phyloP scores from a whole-genome alignment of 2,797 vertebrate genomes.

The Gymnothorax javanicus region DNA sequence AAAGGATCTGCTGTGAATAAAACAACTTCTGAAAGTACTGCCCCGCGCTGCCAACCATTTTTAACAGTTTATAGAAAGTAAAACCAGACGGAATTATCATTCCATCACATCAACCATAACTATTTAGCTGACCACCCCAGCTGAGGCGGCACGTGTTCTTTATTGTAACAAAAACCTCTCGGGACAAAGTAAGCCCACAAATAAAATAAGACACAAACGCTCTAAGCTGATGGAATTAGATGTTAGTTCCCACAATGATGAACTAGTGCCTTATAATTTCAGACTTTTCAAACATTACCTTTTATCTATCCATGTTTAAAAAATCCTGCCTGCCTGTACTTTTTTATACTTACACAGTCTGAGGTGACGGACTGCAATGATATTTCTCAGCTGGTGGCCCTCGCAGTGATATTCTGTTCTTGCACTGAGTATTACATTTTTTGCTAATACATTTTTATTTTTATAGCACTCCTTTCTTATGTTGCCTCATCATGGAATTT shows the following conservation, averaged over 20 bases:
- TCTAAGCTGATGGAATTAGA: constrained; percentile 3
- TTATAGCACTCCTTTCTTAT: background rate
- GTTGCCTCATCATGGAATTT: background rate
- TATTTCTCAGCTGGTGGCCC: background rate
- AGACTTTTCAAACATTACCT: background rate
- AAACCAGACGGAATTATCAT: constrained; percentile 7
- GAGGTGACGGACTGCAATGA: background rate
- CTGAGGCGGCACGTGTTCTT: background rate
- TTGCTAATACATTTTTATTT: background rate
- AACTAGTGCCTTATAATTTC: background rate
- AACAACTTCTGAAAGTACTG: background rate
- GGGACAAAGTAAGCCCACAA: background rate
- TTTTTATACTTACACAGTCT: background rate
- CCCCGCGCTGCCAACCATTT: background rate
- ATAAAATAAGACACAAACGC: background rate
- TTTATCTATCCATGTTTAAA: background rate
- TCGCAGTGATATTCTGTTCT: background rate
- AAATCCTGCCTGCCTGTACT: background rate
- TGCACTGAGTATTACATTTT: background rate
- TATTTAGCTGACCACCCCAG: background rate
- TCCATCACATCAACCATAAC: background rate
- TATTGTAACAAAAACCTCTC: background rate
- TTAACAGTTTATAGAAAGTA: background rate
- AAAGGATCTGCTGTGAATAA: background rate
- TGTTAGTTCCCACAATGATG: background rate